Percentiles rank a stretch among this genome's conserved stretches.
phyloP scores from a whole-genome alignment of 2,797 vertebrate genomes.

The Macrochelys suwanniensis region DNA sequence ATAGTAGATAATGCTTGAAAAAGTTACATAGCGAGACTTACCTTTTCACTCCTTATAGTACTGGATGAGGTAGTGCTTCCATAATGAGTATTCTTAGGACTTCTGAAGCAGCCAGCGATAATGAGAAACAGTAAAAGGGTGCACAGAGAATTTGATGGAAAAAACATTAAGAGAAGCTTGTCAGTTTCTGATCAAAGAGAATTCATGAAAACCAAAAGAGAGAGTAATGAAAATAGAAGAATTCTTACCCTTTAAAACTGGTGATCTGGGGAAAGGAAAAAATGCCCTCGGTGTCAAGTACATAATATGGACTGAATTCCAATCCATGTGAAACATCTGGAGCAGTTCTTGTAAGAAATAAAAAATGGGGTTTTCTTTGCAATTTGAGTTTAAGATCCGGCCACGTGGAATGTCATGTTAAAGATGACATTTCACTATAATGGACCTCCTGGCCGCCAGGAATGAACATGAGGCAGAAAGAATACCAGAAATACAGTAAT shows the following conservation, averaged over 20 bases:
- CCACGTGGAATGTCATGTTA: constrained; percentile 24
- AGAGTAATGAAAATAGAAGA: not conserved
- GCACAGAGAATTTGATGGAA: not conserved
- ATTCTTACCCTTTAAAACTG: constrained; percentile 48
- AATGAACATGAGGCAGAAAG: not conserved
- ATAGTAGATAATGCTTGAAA: not conserved
- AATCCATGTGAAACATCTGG: not conserved
- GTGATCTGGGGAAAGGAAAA: not conserved
- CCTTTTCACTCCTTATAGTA: not conserved
- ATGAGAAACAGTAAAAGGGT: not conserved
- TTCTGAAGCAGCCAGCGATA: not conserved
- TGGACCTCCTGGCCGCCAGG: not conserved
- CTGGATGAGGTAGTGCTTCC: not conserved
- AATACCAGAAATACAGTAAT: not conserved
- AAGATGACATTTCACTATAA: not conserved
- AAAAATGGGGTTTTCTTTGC: not conserved
- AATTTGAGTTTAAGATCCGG: not conserved
- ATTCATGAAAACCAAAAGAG: not conserved
- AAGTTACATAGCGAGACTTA: not conserved
- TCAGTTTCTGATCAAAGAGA: constrained; percentile 41
- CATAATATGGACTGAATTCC: not conserved
- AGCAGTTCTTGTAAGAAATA: not conserved
- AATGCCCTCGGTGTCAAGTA: not conserved
- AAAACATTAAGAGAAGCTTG: not conserved
- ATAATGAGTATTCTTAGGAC: not conserved